These are phyloP conservation scores for Dione vanillae DNA, from an alignment of 2,888 invertebrate genomes.

Conservation along the genomic window DNA sequence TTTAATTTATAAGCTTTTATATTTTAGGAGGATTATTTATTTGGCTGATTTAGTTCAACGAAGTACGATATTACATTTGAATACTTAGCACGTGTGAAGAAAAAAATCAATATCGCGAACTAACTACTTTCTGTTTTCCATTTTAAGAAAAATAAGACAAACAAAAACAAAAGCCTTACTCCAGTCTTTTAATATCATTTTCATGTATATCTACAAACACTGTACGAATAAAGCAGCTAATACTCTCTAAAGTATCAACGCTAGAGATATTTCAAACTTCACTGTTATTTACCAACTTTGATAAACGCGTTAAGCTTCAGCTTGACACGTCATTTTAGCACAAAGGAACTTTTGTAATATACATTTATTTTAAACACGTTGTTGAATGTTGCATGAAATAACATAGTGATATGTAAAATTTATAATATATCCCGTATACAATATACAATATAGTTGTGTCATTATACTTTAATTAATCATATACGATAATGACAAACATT, in stretches of 20 bases:
- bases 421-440: not conserved
- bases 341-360: conserved; percentile 10
- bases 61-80: too few species aligned
- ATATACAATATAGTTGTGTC: not conserved
- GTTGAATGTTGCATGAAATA: not conserved
- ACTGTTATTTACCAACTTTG: conserved; percentile 14
- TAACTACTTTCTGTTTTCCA: too few species aligned
- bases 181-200: not conserved
- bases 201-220: not conserved
- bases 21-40: too few species aligned
- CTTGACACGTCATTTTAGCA: conserved; percentile 6
- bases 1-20: conserved; percentile 2
- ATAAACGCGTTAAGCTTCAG: conserved; percentile 11
- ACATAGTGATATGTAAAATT: conserved; percentile 1
- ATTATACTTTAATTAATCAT: not conserved
- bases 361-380: conserved; percentile 8
- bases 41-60: too few species aligned
- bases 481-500: too few species aligned
- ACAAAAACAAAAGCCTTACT: too few species aligned
- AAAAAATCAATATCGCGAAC: too few species aligned
- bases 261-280: conserved; percentile 9
- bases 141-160: too few species aligned
- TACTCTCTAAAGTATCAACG: conserved; percentile 1
- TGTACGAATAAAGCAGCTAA: not conserved
- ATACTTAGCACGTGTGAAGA: too few species aligned